These are phyloP conservation scores for Sebastes taczanowskii DNA, from an alignment of 2,797 vertebrate genomes.

Conservation along the genomic window DNA sequence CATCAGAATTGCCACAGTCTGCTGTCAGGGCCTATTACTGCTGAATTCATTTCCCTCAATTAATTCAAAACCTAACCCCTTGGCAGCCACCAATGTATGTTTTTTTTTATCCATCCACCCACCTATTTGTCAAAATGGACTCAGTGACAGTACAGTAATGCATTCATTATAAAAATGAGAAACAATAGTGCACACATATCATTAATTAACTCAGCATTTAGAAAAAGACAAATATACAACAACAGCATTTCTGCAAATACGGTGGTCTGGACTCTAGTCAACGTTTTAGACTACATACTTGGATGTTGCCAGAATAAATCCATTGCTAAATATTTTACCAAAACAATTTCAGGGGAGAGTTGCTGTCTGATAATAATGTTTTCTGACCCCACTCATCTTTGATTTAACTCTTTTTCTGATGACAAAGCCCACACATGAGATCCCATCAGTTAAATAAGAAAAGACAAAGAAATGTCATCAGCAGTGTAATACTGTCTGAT, in stretches of 20 bases:
- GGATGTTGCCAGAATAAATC: constrained; percentile 80
- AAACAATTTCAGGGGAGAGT: constrained; percentile 79
- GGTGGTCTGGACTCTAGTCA: neutral
- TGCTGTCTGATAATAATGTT: constrained; percentile 60
- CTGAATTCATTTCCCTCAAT: constrained; percentile 88
- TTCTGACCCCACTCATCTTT: constrained; percentile 82
- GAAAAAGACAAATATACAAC: constrained; percentile 49
- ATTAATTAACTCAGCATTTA: constrained; percentile 82
- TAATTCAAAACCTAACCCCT: constrained; percentile 85
- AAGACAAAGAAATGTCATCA: constrained; percentile 74
- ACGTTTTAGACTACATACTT: constrained; percentile 42
- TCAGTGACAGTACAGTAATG: constrained; percentile 84
- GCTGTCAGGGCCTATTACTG: constrained; percentile 85
- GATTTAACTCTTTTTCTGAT: constrained; percentile 84
- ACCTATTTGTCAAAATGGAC: constrained; percentile 88
- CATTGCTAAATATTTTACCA: constrained; percentile 45
- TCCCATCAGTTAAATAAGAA: constrained; percentile 54
- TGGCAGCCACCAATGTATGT: constrained; percentile 79
- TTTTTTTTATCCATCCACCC: constrained; percentile 81
- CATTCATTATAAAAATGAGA: constrained; percentile 85
- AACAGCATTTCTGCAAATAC: constrained; percentile 27
- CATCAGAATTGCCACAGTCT: constrained; percentile 84
- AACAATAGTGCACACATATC: constrained; percentile 82
- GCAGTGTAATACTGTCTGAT: constrained; percentile 58
- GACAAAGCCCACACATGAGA: constrained; percentile 48